Conservation (phyloP, 2,888 invertebrate species). For the Drosophila mulleri region DNA sequence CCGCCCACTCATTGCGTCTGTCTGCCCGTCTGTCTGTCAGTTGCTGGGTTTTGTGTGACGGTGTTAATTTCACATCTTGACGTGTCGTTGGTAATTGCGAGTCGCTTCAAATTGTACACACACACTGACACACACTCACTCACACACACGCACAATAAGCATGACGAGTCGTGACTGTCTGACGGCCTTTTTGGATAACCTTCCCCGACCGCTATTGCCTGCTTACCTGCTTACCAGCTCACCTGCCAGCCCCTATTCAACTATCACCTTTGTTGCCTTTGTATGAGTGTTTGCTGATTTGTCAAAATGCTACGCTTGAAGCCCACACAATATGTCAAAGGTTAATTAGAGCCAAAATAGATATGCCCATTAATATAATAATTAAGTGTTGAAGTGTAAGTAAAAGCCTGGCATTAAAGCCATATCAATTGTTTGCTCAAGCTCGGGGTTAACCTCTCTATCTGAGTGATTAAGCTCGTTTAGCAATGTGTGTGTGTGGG, state of each 20-base stretch:
- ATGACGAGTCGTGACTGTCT: conserved; percentile 73
- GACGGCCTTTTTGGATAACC: conserved; percentile 43
- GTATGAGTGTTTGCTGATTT: conserved; percentile 66
- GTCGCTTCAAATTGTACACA: conserved; percentile 75
- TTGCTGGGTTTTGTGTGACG: conserved; percentile 70
- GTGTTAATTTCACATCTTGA: conserved; percentile 81
- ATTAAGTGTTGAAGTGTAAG: conserved; percentile 74
- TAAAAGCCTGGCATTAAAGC: conserved; percentile 53
- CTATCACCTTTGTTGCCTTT: conserved; percentile 57
- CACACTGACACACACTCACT: conserved; percentile 14
- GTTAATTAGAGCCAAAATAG: conserved; percentile 78
- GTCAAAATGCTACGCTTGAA: conserved; percentile 66
- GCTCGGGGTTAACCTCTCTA: conserved; percentile 4
- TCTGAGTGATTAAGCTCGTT: background rate
- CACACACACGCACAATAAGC: conserved; percentile 18
- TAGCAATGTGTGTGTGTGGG: background rate
- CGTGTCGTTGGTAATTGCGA: conserved; percentile 81
- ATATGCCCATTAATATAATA: conserved; percentile 78
- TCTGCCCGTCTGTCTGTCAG: conserved; percentile 25
- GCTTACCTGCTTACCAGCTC: background rate
- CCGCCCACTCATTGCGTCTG: conserved; percentile 18
- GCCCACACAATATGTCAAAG: conserved; percentile 67
- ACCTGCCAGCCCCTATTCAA: conserved; percentile 40
- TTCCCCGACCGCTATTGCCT: conserved; percentile 3
- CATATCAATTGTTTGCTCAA: conserved; percentile 35